These are phyloP conservation scores for Apotomis capreana DNA, from an alignment of 2,888 invertebrate genomes.

Conservation along the genomic window DNA sequence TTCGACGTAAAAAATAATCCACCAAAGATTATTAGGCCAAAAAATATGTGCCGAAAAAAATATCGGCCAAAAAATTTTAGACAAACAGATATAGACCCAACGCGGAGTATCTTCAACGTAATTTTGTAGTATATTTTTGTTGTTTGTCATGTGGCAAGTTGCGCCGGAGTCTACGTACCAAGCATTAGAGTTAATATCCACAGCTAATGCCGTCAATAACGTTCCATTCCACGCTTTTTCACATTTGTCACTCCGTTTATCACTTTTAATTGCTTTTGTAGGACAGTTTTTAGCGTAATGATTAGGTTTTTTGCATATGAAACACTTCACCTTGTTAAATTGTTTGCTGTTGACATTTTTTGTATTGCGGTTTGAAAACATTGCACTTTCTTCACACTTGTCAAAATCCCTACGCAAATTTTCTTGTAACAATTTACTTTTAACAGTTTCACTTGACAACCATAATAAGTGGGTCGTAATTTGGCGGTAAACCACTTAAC, in stretches of 20 bases:
- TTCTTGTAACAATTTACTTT: constrained; percentile 42
- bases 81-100: too few species aligned
- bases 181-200: too few species aligned
- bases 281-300: not conserved
- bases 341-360: not conserved
- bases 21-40: too few species aligned
- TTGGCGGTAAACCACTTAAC: constrained; percentile 44
- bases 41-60: too few species aligned
- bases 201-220: too few species aligned
- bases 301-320: not conserved
- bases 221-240: not conserved
- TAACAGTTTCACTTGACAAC: constrained; percentile 42
- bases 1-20: too few species aligned
- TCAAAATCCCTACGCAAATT: constrained; percentile 36
- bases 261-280: not conserved
- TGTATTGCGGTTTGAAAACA: constrained; percentile 4
- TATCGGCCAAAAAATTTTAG: too few species aligned
- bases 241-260: not conserved
- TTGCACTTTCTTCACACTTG: constrained; percentile 3
- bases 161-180: too few species aligned
- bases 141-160: too few species aligned
- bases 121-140: not conserved
- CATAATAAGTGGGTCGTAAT: constrained; percentile 46
- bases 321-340: too few species aligned
- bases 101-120: constrained; percentile 8